Percentiles rank a stretch among this genome's conserved stretches.
Evolutionary conservation across 2,888 invertebrate genomes (phyloP).

Genomic region (Ernsta delagoae): DNA sequence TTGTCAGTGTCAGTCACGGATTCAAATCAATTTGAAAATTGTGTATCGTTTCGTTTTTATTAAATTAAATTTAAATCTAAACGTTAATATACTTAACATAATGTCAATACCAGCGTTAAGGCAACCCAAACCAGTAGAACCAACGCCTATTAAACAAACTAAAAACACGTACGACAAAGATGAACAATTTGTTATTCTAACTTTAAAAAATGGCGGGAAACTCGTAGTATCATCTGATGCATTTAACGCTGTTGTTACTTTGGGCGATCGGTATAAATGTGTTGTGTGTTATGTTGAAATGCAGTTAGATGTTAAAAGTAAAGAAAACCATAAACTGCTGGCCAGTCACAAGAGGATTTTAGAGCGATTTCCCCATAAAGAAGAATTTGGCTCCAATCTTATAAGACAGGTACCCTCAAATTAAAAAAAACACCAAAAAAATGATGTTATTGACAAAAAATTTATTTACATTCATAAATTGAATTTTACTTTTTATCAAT

Average conservation of each 20-base stretch:
- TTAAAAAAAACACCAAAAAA: no score
- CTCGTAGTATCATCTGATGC: constrained; percentile 63
- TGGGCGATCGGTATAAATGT: constrained; percentile 53
- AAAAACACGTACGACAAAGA: not conserved
- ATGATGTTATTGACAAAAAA: no score
- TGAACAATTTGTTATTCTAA: constrained; percentile 50
- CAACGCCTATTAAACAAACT: not conserved
- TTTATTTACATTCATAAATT: no score
- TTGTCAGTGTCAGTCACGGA: no score
- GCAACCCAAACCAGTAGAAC: constrained; percentile 7
- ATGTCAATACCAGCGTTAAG: constrained; percentile 12
- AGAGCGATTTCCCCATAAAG: constrained; percentile 54
- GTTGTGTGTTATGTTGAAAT: constrained; percentile 59
- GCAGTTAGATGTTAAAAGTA: constrained; percentile 47
- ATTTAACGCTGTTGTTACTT: constrained; percentile 54
- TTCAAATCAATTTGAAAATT: no score
- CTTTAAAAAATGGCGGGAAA: constrained; percentile 56
- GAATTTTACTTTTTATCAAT: no score
- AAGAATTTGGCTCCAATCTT: constrained; percentile 59
- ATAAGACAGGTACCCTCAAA: constrained; percentile 57
- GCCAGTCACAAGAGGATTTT: constrained; percentile 52
- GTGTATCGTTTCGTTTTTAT: no score
- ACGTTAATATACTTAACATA: not conserved
- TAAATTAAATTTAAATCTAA: no score
- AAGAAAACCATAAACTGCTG: constrained; percentile 56